A percentile compares a stretch with the other conserved stretches of the same genome.
Conservation (phyloP, 2,113 vertebrate genomes). For the Epinephelus lanceolatus region DNA sequence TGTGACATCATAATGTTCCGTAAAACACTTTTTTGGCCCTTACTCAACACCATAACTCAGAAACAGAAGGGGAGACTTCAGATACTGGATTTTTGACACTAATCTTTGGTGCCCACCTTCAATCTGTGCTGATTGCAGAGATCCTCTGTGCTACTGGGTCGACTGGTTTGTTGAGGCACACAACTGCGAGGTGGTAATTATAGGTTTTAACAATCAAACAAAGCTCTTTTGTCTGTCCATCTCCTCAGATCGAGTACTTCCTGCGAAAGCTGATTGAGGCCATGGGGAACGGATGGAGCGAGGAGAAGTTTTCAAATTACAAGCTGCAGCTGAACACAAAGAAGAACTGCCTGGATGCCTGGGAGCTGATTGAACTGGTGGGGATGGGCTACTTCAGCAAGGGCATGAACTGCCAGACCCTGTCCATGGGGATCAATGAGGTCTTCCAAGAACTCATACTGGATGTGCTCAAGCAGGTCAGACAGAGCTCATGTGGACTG, state of each 20-base stretch:
- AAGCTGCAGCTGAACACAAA: constrained; percentile 84
- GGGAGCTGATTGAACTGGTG: constrained; percentile 93
- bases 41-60: too few species aligned
- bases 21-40: too few species aligned
- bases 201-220: too few species aligned
- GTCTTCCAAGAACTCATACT: constrained; percentile 95
- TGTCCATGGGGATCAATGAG: constrained; percentile 94
- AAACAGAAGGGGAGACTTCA: too few species aligned
- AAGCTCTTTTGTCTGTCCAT: background rate
- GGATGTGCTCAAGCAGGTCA: constrained; percentile 95
- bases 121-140: too few species aligned
- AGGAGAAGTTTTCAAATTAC: constrained; percentile 92
- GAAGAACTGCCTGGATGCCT: constrained; percentile 86
- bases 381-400: constrained; percentile 92
- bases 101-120: too few species aligned
- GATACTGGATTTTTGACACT: too few species aligned
- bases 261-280: constrained; percentile 92
- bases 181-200: too few species aligned
- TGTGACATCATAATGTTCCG: too few species aligned
- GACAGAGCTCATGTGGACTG: constrained; percentile 14
- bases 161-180: too few species aligned
- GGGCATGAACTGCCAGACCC: constrained; percentile 89
- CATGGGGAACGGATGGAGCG: constrained; percentile 92
- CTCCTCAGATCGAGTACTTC: constrained; percentile 91
- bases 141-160: too few species aligned